Conservation (phyloP, 2,797 vertebrate genomes). For the Gallinago stenura region DNA sequence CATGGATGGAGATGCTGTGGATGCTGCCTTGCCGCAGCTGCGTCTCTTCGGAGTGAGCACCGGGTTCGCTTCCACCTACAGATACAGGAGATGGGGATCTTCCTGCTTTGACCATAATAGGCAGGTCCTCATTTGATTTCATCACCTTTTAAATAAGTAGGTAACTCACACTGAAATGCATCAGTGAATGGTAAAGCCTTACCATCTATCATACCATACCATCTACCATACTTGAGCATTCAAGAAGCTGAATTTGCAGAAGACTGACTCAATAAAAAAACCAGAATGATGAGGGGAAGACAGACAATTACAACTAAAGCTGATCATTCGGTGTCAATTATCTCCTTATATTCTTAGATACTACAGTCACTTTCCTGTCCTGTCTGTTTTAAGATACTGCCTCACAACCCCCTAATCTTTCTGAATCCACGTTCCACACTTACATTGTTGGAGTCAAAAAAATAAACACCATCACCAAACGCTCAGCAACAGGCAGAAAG, state of each 20-base stretch:
- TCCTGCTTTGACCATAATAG: no score
- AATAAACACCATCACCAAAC: background rate
- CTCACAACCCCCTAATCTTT: background rate
- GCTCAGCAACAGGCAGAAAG: background rate
- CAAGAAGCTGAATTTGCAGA: background rate
- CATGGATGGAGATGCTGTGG: rapidly evolving
- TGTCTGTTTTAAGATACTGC: background rate
- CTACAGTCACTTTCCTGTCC: background rate
- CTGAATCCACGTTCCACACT: background rate
- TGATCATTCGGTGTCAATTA: no score
- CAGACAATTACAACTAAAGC: background rate
- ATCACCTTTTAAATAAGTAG: background rate
- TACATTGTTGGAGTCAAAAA: background rate
- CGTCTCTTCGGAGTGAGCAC: background rate
- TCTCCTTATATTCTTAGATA: background rate
- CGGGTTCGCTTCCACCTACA: rapidly evolving
- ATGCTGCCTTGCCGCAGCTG: background rate
- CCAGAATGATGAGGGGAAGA: background rate
- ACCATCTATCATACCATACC: background rate
- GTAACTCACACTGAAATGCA: background rate
- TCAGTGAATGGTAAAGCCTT: background rate
- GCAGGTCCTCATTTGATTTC: no score
- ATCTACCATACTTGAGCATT: background rate
- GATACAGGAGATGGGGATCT: background rate
- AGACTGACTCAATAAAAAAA: background rate